Conservation (phyloP, 2,113 vertebrate species). For the Onychorhynchus coronatus region DNA sequence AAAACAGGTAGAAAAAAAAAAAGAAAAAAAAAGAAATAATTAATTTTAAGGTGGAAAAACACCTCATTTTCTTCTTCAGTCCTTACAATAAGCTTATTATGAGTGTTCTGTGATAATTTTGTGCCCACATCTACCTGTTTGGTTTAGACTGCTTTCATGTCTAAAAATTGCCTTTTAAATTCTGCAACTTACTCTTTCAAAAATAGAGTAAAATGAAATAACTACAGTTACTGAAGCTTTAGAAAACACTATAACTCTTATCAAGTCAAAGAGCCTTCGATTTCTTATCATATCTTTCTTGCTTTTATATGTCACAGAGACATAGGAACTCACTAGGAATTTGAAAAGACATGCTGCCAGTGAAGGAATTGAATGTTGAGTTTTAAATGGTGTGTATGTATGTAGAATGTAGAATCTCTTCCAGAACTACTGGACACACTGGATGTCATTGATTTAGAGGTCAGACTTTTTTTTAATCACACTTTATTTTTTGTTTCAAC, state of each 20-base stretch:
- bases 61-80: not conserved
- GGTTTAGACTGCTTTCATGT: not conserved
- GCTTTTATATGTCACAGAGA: not conserved
- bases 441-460: not conserved
- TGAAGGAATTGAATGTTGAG: not conserved
- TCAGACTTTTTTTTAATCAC: not conserved
- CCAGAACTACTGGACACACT: not conserved
- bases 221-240: not conserved
- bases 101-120: not conserved
- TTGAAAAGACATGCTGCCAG: not conserved
- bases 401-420: not conserved
- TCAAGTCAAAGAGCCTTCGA: not conserved
- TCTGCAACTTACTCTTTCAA: not conserved
- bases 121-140: not conserved
- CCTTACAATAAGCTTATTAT: not conserved
- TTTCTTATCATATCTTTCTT: not conserved
- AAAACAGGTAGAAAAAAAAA: not conserved
- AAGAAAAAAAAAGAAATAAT: not conserved
- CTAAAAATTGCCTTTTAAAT: not conserved
- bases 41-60: not conserved
- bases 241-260: not conserved
- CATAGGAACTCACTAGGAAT: not conserved
- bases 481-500: not conserved
- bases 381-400: not conserved
- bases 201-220: not conserved